These are phyloP conservation scores for Tauraco hartlaubi DNA, from an alignment of 2,797 vertebrate species.

Conservation along the genomic window DNA sequence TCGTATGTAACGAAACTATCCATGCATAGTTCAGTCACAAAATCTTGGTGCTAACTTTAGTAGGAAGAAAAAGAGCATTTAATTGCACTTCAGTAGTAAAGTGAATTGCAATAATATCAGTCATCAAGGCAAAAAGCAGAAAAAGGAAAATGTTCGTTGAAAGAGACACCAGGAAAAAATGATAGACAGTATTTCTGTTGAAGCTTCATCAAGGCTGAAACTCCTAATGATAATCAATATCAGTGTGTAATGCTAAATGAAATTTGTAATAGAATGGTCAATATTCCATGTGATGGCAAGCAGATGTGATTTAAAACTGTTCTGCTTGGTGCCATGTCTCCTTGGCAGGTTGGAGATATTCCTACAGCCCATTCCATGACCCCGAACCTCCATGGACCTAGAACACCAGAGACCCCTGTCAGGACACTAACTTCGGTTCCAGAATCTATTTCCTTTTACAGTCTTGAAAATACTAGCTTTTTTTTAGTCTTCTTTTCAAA, in stretches of 20 bases:
- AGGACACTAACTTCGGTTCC: neutral
- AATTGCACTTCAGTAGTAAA: neutral
- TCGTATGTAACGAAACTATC: neutral
- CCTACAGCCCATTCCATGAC: neutral
- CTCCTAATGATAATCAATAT: neutral
- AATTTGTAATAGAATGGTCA: neutral
- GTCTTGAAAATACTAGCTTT: neutral
- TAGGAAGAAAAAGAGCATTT: neutral
- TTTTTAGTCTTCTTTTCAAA: neutral
- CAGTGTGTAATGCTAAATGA: neutral
- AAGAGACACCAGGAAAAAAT: neutral
- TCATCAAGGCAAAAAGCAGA: neutral
- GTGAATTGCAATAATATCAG: neutral
- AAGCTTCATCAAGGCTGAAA: neutral
- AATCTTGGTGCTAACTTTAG: neutral
- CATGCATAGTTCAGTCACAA: neutral
- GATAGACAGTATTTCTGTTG: neutral
- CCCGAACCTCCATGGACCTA: neutral
- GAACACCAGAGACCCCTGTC: rapidly evolving
- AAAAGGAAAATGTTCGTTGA: neutral
- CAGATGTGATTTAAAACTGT: neutral
- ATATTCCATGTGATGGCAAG: neutral
- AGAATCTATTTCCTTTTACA: neutral
- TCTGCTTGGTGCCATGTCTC: neutral
- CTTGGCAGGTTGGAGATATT: neutral